phyloP scores from a whole-genome alignment of 2,888 invertebrate genomes.

The Beris morrisii region DNA sequence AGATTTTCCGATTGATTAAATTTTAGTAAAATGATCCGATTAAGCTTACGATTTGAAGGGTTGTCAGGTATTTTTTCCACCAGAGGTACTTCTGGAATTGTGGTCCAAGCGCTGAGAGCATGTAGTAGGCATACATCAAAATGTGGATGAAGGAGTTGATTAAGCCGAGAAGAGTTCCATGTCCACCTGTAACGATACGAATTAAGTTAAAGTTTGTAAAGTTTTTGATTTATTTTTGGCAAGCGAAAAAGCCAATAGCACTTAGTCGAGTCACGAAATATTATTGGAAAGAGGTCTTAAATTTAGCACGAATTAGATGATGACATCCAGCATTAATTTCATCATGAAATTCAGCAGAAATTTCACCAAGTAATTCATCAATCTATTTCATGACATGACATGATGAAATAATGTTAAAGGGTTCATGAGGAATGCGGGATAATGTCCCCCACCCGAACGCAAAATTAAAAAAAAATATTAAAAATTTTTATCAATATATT shows the following conservation, averaged over 20 bases:
- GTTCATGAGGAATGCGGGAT: no score
- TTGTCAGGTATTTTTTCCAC: slow-evolving; percentile 93
- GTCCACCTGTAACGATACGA: slow-evolving; percentile 68
- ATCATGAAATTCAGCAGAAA: no score
- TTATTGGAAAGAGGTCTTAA: no score
- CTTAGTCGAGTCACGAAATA: no score
- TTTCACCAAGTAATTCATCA: no score
- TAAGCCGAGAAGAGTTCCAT: slow-evolving; percentile 82
- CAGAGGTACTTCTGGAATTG: slow-evolving; percentile 85
- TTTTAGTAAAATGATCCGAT: not conserved
- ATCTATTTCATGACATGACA: no score
- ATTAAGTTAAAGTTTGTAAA: not conserved
- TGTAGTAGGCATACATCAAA: slow-evolving; percentile 90
- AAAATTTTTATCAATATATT: no score
- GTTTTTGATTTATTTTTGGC: not conserved
- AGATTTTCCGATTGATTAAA: slow-evolving; percentile 22
- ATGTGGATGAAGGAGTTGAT: slow-evolving; percentile 89
- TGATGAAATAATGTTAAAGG: no score
- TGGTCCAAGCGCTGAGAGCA: slow-evolving; percentile 85
- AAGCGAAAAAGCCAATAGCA: not conserved
- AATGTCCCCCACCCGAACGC: no score
- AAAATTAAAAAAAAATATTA: no score
- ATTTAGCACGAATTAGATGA: no score
- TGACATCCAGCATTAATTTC: no score
- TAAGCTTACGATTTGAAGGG: slow-evolving; percentile 74